Conservation (phyloP, 2,113 vertebrate species). For the Pygoscelis adeliae region DNA sequence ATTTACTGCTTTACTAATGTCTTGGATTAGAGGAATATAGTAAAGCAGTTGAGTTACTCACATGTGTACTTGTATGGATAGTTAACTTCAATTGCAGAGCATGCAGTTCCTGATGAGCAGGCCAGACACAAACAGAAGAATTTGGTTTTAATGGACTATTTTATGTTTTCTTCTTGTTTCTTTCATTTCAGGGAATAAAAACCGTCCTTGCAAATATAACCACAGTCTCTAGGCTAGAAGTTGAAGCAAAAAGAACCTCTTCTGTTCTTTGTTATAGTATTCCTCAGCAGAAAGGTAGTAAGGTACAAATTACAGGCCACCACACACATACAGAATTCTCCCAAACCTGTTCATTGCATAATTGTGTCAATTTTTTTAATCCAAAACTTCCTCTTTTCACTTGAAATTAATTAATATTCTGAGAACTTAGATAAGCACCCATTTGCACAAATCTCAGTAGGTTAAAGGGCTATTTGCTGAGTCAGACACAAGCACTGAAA, state of each 20-base stretch:
- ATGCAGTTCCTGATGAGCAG: not conserved
- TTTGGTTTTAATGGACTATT: not conserved
- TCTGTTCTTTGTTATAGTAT: not conserved
- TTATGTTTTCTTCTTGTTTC: constrained; percentile 14
- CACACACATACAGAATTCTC: not conserved
- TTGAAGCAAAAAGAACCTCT: not conserved
- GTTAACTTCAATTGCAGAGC: not conserved
- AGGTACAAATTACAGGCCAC: not conserved
- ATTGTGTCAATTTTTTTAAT: not conserved
- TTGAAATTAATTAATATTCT: not conserved
- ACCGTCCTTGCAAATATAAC: not conserved
- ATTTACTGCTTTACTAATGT: not conserved
- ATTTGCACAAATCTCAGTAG: not conserved
- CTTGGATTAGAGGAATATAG: not conserved
- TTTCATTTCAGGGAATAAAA: constrained; percentile 11
- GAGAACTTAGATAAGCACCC: not conserved
- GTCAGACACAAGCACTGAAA: not conserved
- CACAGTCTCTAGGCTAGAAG: not conserved
- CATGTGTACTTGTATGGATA: not conserved
- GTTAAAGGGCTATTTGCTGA: not conserved
- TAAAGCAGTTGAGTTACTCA: not conserved
- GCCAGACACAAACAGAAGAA: not conserved
- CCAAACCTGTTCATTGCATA: not conserved
- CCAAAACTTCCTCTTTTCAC: not conserved
- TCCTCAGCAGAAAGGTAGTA: not conserved